Evolutionary conservation across 37 sponge, comb jelly and placozoan genomes (phyloP).

Genomic region (Ianthella basta): DNA sequence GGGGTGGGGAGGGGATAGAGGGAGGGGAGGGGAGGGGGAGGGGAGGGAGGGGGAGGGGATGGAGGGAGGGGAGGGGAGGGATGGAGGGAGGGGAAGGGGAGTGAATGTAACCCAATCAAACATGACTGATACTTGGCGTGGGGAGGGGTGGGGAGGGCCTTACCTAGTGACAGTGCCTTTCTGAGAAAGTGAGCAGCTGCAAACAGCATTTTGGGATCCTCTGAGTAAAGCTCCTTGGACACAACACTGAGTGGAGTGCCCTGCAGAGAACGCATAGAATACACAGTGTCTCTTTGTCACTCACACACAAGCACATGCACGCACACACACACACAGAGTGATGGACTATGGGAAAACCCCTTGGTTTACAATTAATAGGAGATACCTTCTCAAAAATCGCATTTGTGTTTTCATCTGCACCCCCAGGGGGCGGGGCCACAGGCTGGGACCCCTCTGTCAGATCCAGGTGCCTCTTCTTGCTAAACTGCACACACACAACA

Average conservation of each 20-base stretch:
- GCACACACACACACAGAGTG: neutral
- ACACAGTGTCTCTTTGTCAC: neutral
- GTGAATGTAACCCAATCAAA: too few relatives aligned
- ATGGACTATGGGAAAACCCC: neutral
- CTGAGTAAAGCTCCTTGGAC: conserved; percentile 33
- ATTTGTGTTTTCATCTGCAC: conserved; percentile 1
- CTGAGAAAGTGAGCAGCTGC: conserved; percentile 46
- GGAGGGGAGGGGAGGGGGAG: neutral
- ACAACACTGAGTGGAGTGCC: conserved; percentile 49
- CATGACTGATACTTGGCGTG: too few relatives aligned
- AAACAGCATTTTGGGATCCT: conserved; percentile 26
- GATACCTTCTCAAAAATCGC: conserved; percentile 16
- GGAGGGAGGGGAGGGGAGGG: neutral
- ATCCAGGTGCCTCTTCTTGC: neutral
- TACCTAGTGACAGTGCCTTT: conserved; percentile 38
- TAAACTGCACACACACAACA: conserved; percentile 29
- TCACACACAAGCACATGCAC: neutral
- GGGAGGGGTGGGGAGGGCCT: neutral
- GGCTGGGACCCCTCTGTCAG: neutral
- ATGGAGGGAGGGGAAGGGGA: neutral
- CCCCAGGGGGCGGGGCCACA: too few relatives aligned
- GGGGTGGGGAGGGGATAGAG: neutral
- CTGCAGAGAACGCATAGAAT: conserved; percentile 25
- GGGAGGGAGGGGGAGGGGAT: neutral
- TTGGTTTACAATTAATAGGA: neutral